Evolutionary conservation across 2,888 invertebrate species (phyloP).

Genomic region (Dolomedes plantarius): DNA sequence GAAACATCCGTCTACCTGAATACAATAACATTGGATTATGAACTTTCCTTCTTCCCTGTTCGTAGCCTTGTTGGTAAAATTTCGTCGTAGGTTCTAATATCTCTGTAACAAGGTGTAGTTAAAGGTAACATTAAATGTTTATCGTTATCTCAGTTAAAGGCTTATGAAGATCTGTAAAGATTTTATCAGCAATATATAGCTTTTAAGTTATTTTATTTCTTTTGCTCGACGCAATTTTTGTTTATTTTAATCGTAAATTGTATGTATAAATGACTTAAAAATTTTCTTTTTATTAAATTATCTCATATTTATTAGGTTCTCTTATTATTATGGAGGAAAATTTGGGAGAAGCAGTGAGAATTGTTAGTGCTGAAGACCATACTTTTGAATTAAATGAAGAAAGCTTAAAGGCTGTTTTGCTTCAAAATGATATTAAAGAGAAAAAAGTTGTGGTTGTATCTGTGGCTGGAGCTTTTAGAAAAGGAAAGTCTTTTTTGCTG

Average conservation of each 20-base stretch:
- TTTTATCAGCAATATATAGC: too few relatives aligned
- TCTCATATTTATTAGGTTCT: not conserved
- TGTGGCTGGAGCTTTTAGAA: slow-evolving; percentile 74
- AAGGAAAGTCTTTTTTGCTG: slow-evolving; percentile 74
- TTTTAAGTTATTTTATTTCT: too few relatives aligned
- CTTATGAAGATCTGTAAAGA: too few relatives aligned
- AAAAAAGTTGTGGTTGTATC: slow-evolving; percentile 71
- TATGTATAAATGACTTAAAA: too few relatives aligned
- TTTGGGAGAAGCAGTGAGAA: slow-evolving; percentile 82
- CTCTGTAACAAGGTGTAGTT: too few relatives aligned
- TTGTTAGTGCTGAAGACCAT: slow-evolving; percentile 82
- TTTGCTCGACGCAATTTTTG: too few relatives aligned
- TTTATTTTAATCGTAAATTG: too few relatives aligned
- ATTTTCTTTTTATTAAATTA: too few relatives aligned
- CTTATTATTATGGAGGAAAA: slow-evolving; percentile 27
- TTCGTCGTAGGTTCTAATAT: too few relatives aligned
- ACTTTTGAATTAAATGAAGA: slow-evolving; percentile 89
- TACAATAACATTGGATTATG: not conserved
- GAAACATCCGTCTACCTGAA: not conserved
- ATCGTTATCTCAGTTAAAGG: too few relatives aligned
- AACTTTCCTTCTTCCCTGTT: not conserved
- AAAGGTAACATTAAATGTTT: too few relatives aligned
- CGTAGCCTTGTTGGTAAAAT: too few relatives aligned
- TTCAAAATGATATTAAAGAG: slow-evolving; percentile 87
- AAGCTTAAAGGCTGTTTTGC: slow-evolving; percentile 84